Conservation (phyloP, 2,797 vertebrate species). For the Paguma larvata region DNA sequence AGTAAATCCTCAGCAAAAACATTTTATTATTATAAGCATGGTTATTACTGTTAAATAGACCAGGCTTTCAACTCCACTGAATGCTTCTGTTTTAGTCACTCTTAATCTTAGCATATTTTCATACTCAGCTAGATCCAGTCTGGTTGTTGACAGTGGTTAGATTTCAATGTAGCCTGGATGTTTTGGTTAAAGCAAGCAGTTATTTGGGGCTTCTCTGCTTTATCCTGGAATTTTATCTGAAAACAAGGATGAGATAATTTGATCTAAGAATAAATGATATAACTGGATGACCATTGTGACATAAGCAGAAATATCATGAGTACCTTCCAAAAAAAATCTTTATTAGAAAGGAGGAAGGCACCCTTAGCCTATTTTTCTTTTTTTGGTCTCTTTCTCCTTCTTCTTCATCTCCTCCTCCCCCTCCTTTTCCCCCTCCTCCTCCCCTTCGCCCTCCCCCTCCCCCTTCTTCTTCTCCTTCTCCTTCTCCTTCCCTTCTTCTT, state of each 20-base stretch:
- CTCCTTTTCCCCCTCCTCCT: too few species aligned
- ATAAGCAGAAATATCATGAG: background rate
- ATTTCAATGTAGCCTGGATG: background rate
- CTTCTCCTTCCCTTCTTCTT: too few species aligned
- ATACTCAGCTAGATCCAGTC: background rate
- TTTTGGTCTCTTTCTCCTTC: background rate
- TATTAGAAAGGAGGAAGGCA: background rate
- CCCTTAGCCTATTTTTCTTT: background rate
- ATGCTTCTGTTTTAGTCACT: background rate
- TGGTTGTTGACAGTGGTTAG: background rate
- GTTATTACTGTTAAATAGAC: background rate
- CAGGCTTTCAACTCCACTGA: background rate
- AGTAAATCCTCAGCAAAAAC: background rate
- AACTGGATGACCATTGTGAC: background rate
- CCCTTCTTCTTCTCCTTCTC: too few species aligned
- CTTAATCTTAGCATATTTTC: background rate
- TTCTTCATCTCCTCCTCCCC: too few species aligned
- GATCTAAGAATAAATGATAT: background rate
- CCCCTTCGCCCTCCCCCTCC: too few species aligned
- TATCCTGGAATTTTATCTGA: slow-evolving; percentile 13
- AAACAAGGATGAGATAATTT: background rate
- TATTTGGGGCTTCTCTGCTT: background rate
- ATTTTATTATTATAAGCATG: background rate
- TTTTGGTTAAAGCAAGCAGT: background rate
- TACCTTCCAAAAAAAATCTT: background rate